Evolutionary conservation across 2,797 vertebrate genomes (phyloP).

Genomic region (Neoniphon sammara): DNA sequence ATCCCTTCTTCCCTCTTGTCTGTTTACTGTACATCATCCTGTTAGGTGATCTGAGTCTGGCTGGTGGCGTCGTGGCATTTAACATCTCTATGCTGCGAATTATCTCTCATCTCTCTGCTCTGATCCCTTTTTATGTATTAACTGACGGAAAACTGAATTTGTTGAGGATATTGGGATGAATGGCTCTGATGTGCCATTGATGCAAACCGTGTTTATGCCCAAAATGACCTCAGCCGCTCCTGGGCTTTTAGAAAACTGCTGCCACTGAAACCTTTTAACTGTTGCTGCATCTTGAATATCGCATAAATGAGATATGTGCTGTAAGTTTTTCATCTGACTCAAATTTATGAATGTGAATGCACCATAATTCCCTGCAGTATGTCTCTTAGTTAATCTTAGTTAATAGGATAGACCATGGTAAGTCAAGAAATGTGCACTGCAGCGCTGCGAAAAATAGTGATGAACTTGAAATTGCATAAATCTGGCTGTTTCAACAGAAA

Average conservation of each 20-base stretch:
- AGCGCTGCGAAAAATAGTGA: neutral
- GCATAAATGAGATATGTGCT: neutral
- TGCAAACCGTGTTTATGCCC: neutral
- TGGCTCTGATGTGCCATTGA: neutral
- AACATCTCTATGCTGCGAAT: conserved; percentile 10
- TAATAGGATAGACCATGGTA: too few relatives aligned
- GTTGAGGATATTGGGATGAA: neutral
- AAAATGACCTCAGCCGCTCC: neutral
- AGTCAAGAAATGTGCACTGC: too few relatives aligned
- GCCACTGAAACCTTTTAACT: neutral
- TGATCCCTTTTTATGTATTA: neutral
- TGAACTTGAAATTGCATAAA: neutral
- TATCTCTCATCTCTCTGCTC: conserved; percentile 7
- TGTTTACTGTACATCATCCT: conserved; percentile 19
- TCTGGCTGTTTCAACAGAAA: neutral
- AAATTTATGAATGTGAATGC: neutral
- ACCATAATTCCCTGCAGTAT: too few relatives aligned
- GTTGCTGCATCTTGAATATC: neutral
- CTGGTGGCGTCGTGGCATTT: conserved; percentile 10
- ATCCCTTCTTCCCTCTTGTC: conserved; percentile 22
- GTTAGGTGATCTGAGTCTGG: conserved; percentile 9
- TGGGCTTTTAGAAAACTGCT: neutral
- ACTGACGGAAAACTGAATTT: conserved; percentile 35
- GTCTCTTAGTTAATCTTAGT: too few relatives aligned
- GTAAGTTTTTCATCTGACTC: neutral